Conservation (phyloP, 2,888 invertebrate species). For the Cecidostiba fungosa region DNA sequence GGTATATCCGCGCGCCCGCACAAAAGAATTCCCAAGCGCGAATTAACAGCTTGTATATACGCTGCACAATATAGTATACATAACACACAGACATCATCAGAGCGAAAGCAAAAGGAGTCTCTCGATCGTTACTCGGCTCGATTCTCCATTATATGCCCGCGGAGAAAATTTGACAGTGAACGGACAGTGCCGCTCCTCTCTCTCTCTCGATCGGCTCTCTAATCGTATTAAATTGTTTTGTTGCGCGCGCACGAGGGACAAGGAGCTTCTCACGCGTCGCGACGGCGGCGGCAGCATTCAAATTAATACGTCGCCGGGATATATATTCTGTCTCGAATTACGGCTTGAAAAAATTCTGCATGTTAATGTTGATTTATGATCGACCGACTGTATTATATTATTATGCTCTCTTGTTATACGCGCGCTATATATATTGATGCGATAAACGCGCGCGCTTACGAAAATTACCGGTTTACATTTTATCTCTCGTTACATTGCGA, state of each 20-base stretch:
- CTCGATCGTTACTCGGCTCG: conserved; percentile 52
- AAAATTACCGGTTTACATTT: neutral
- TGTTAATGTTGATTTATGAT: conserved; percentile 5
- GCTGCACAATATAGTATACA: too few relatives aligned
- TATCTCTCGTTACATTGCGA: conserved; percentile 3
- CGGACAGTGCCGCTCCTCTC: conserved; percentile 68
- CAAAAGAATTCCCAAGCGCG: conserved; percentile 1
- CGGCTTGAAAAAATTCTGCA: neutral
- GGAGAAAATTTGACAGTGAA: conserved; percentile 71
- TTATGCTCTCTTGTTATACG: neutral
- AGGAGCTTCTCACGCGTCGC: conserved; percentile 39
- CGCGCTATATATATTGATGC: neutral
- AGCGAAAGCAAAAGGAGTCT: neutral
- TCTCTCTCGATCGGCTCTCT: conserved; percentile 59
- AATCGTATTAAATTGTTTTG: conserved; percentile 72
- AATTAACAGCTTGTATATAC: neutral
- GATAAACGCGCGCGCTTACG: neutral
- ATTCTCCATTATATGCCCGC: conserved; percentile 56
- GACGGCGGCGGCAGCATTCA: neutral
- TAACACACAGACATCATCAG: neutral
- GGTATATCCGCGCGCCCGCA: neutral
- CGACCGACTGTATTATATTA: neutral
- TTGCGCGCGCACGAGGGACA: conserved; percentile 23
- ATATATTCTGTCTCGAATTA: too few relatives aligned
- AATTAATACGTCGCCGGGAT: conserved; percentile 33